Evolutionary conservation across 1,140 invertebrate genomes (phyloP).

Genomic region (Amyelois transitella): DNA sequence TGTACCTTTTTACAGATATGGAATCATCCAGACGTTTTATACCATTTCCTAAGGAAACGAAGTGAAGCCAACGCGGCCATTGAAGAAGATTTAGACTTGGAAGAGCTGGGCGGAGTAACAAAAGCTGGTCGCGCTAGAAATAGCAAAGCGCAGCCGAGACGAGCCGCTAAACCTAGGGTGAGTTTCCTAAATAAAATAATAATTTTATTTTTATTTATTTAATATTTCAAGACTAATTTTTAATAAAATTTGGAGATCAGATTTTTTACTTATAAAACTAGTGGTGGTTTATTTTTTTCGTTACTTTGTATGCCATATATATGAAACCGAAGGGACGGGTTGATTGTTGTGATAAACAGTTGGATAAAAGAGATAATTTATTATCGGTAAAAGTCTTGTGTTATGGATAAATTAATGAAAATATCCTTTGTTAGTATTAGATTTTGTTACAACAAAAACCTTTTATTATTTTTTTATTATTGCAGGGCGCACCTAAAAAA

Average conservation of each 20-base stretch:
- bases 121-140: conserved; percentile 55
- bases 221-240: too few species aligned
- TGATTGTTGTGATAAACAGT: too few species aligned
- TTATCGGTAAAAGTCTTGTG: not conserved
- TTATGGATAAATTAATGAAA: not conserved
- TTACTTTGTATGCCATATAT: too few species aligned
- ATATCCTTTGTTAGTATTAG: not conserved
- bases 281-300: too few species aligned
- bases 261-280: too few species aligned
- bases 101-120: conserved; percentile 72
- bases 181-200: too few species aligned
- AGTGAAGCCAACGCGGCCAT: conserved; percentile 84
- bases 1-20: conserved; percentile 82
- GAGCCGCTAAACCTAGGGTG: conserved; percentile 44
- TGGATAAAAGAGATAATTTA: too few species aligned
- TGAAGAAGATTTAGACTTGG: conserved; percentile 93
- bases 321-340: too few species aligned
- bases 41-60: conserved; percentile 91
- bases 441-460: not conserved
- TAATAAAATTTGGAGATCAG: too few species aligned
- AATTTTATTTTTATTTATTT: too few species aligned
- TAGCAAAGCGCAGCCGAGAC: conserved; percentile 30
- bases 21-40: conserved; percentile 99
- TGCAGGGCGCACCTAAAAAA: conserved; percentile 69
- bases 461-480: conserved; percentile 7